These are phyloP conservation scores for Ochropleura leucogaster DNA, from an alignment of 2,888 invertebrate genomes.

Conservation along the genomic window DNA sequence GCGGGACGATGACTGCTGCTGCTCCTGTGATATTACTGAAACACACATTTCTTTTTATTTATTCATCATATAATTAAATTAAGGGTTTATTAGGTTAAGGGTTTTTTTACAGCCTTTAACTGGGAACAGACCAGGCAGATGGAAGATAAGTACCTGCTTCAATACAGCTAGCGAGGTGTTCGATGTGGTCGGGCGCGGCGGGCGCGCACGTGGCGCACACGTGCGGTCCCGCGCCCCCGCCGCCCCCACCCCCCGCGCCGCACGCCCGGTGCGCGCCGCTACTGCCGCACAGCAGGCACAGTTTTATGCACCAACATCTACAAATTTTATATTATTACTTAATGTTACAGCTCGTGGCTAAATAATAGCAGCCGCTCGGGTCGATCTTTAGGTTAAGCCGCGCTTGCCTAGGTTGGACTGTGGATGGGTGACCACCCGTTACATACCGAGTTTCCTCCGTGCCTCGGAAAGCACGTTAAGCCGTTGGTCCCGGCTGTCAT, in stretches of 20 bases:
- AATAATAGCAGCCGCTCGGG: no score
- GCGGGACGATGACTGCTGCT: conserved; percentile 29
- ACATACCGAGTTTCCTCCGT: no score
- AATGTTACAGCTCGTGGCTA: no score
- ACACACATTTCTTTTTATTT: conserved; percentile 18
- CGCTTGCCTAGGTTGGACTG: no score
- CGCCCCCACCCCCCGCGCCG: not conserved
- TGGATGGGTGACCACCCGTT: no score
- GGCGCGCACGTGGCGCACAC: conserved; percentile 76
- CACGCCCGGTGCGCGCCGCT: conserved; percentile 72
- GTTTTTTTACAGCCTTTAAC: not conserved
- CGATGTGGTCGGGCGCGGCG: conserved; percentile 73
- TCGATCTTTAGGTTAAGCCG: no score
- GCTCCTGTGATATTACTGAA: conserved; percentile 76
- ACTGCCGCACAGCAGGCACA: conserved; percentile 84
- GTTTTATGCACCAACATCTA: conserved; percentile 80
- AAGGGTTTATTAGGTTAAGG: no score
- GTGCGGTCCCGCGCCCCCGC: conserved; percentile 13
- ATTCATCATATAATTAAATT: no score
- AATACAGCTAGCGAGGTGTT: conserved; percentile 67
- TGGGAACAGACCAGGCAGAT: no score
- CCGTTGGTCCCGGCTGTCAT: no score
- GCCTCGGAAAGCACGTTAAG: no score
- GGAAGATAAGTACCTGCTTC: conserved; percentile 62
- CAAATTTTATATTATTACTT: not conserved